Percentiles rank a stretch among this genome's conserved stretches.
Conservation (phyloP, 2,797 vertebrate genomes). For the Hipposideros larvatus region DNA sequence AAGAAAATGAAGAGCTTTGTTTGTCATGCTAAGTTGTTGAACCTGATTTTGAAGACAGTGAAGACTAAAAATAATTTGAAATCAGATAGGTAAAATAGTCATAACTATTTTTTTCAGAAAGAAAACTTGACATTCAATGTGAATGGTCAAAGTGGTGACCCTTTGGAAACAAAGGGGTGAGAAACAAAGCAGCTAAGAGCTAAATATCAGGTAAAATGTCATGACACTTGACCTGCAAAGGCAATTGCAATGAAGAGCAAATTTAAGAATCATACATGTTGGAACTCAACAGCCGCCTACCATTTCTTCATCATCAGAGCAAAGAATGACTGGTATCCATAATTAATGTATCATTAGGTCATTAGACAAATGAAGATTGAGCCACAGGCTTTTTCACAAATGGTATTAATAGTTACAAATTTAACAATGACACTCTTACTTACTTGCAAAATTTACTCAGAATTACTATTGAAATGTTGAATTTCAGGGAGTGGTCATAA, state of each 20-base stretch:
- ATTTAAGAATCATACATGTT: not conserved
- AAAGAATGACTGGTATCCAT: not conserved
- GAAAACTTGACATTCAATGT: not conserved
- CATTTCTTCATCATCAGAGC: not conserved
- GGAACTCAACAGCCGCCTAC: not conserved
- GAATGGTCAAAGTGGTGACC: not conserved
- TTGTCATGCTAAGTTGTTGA: not conserved
- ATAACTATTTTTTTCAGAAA: not conserved
- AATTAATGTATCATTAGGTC: not conserved
- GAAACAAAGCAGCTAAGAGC: not conserved
- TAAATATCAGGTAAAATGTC: not conserved
- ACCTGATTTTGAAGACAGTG: not conserved
- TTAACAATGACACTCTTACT: constrained; percentile 4
- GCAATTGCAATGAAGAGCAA: not conserved
- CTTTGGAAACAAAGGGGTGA: not conserved
- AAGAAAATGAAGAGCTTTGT: not conserved
- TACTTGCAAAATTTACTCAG: constrained; percentile 12
- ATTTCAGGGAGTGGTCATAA: not conserved
- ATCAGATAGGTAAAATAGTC: not conserved
- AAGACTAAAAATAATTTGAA: constrained; percentile 23
- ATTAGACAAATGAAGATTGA: not conserved
- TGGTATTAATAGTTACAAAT: not conserved
- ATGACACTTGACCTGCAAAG: not conserved
- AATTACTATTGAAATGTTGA: constrained; percentile 12
- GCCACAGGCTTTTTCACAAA: not conserved